Conservation (phyloP, 2,797 vertebrate species). For the Tamandua tetradactyla region DNA sequence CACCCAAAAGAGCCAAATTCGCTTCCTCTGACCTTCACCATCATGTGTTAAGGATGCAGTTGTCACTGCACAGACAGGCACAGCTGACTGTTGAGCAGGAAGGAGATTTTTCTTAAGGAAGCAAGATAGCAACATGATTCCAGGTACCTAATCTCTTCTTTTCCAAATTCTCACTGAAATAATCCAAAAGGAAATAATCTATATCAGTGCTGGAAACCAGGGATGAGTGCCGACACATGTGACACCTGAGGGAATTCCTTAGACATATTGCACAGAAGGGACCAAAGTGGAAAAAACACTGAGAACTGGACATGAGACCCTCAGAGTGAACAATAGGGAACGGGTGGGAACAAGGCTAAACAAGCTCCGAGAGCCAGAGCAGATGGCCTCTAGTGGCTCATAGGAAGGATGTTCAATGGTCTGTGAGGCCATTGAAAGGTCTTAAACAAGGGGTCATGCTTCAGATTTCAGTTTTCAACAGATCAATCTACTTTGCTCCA, state of each 20-base stretch:
- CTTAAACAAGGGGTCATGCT: not conserved
- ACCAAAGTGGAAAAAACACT: not conserved
- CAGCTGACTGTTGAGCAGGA: not conserved
- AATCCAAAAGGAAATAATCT: not conserved
- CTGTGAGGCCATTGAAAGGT: not conserved
- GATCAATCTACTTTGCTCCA: not conserved
- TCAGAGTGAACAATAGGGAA: not conserved
- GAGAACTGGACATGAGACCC: not conserved
- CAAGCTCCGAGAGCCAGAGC: not conserved
- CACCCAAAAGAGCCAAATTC: too few relatives aligned
- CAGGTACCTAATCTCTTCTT: not conserved
- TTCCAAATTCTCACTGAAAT: not conserved
- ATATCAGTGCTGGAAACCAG: not conserved
- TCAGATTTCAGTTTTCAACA: not conserved
- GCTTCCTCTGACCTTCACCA: not conserved
- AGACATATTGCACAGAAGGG: not conserved
- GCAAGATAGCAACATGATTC: not conserved
- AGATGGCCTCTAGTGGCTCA: not conserved
- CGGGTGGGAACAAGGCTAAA: not conserved
- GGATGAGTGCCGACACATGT: not conserved
- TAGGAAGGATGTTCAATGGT: not conserved
- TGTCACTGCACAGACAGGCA: not conserved
- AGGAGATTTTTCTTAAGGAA: not conserved
- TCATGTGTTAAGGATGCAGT: not conserved
- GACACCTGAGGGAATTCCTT: not conserved